Base-by-base conservation (phyloP, 2,888 invertebrate species). In the Panopea generosa region DNA sequence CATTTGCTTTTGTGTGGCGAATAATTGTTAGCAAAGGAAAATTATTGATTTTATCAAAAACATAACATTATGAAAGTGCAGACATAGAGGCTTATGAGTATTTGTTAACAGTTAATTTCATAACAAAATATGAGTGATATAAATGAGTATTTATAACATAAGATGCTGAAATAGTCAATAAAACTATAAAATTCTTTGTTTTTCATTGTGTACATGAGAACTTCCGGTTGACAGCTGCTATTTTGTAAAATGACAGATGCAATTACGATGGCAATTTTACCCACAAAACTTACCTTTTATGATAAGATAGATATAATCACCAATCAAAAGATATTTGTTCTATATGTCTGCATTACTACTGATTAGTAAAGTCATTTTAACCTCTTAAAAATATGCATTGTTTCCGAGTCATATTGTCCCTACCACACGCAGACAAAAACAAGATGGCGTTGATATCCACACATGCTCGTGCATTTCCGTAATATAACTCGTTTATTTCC, bases 341-440 rank as follows among this genome's bases (percentile, higher is more conserved):
- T 40, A 18, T 56, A 22, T 11, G n/a, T 29, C 7, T 56, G 33
- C 20, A 18, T 40, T 7, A 38, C 11, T 40, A 16, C 18, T 11
- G 29, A 14, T 2, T 16, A 24, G 22, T 59, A 18, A 57, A 49
- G 38, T 67, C 67, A 67, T 57, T 26, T 50, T 57, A 49, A 57
- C 49, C 50, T 40, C 22, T 45, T 59, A 7, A 20, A 29, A 60
- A 33, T n/a, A 24, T 38, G 57, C 62, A 71, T 72, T 71, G 63
- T 65, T 73, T 63, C 55, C 45, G 29, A 20, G n/a, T n/a, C n/a
- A 50, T 27, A 38, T 22, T 56, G 43, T 38, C 27, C 38, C 61
- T 57, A 56, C 65, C 65, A 68, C 63, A 72, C 65, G 57, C 69
- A 75, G 66, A 72, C 75, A 75, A 80, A 79, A 72, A 57, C 79